Evolutionary conservation across 2,797 vertebrate species (phyloP), one percentile per base, ranked within the genome.

Genomic region (Brotula barbata): DNA sequence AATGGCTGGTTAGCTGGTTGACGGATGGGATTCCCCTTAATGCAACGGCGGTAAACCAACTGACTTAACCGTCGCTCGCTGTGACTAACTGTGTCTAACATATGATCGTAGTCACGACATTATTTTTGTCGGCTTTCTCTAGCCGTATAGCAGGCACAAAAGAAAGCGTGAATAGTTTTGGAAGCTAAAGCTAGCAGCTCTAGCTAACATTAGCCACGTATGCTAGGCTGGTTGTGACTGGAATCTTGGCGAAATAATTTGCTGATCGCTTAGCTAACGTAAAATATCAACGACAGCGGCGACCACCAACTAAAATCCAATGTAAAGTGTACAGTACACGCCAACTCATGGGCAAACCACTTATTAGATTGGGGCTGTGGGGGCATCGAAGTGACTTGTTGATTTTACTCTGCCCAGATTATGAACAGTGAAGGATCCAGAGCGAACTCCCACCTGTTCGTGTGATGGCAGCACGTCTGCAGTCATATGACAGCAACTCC

Each of bases 401-500:
- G 78, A 83, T 83, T 68, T 79, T 64, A 49, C 49, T 66, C 78
- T 79, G 77, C 58, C 46, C 68, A 94, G 92, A 93, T 94, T 89
- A 91, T 94, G 91, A 91, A 90, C 89, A 84, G 89, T 93, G 90
- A 91, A 91, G 75, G 73, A 75, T 75, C 87, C 70, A 84, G 81
- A 78, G 21, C 49, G 89, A 90, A 91, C 75, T 93, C 90, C 86
- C 92, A 75, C 61, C 53, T 87, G 58, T 82, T 25, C 70, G 84
- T 94, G 94, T 95, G 92, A 95, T 96, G 94, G 95, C 93, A 92
- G 92, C 91, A 87, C 92, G 90, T 88, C 91, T 91, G 90, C 93
- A 91, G 89, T 93, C 94, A 90, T 95, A 94, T 94, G 95, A 96
- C 88, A 94, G 94, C 91, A 95, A 96, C 93, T 95, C 94, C 90